Base-by-base conservation (phyloP, 2,888 invertebrate genomes). In the Drosophila kambysellisi region DNA sequence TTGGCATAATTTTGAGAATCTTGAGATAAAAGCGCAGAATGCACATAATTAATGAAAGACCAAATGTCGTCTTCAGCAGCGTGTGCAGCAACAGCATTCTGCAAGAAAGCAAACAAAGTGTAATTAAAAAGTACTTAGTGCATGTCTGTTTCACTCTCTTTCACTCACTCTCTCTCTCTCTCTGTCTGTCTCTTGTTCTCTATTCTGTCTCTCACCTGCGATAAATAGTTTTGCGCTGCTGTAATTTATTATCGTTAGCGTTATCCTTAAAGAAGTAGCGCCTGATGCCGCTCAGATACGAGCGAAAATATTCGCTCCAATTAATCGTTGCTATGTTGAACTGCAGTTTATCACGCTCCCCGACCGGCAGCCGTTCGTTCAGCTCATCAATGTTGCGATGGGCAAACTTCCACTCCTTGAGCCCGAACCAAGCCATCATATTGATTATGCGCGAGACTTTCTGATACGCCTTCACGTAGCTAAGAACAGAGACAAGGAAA, bases 231-330 rank as follows among this genome's bases (percentile, higher is more conserved):
- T 88, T 91, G 57, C 92, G 88, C 76, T 92, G 85, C 73, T 91
- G 83, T 85, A 92, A 89, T 90, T 92, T 90, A 69, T 83, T 83
- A 82, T 91, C 88, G 77, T 83, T 87, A 83, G 96, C 96, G 58
- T 82, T 91, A 86, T 97, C 96, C 91, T 96, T 96, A 79, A 96
- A 94, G 81, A 96, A 93, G 92, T 95, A 96, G 71, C 94, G 93
- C 81, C 96, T 94, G 64, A 96, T 94, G 48, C 97, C 97, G 83
- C 94, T 94, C 54, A 96, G 94, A 91, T 96, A 96, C 65, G 94
- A 94, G 74, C 94, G 94, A 87, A 96, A 95, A 91, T 96, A 97
- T 58, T 94, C 92, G 53, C 94, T 92, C 96, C 97, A 97, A 90
- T 96, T 93, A 71, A 97, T 94, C 60, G 94, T 94, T 39, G 93